Base-by-base conservation (phyloP, 2,797 vertebrate species). In the Protonibea diacanthus region DNA sequence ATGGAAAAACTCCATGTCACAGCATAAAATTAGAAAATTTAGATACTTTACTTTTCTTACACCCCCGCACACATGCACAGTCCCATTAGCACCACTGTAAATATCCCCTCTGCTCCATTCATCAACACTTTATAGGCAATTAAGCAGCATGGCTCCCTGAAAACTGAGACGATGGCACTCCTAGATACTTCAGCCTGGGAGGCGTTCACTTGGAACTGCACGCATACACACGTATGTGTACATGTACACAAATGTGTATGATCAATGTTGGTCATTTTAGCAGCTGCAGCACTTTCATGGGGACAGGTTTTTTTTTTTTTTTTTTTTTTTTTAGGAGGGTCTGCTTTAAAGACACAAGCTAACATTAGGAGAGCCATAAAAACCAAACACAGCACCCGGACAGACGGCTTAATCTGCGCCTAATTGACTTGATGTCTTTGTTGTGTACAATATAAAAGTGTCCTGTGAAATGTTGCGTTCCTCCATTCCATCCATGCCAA, bases 71-170 rank as follows among this genome's bases (percentile, higher is more conserved):
- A 48, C 62, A 40, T 14, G 42, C 47, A 83, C 49, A 64, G 65
- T 77, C 84, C 67, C 83, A 86, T 90, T 88, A 89, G 68, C 78
- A 74, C 59, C 69, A 45, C 78, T 83, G 88, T 91, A 92, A 88
- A 93, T 86, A 86, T 75, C 78, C 86, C 71, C 74, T 25, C 71
- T 61, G 66, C 81, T 89, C 79, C 81, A 81, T 92, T 91, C 86
- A 92, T 93, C 91, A 92, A 83, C 79, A 80, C 88, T 91, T 93
- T 91, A 92, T 90, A 89, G 92, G 86, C 92, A 91, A 93, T 94
- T 92, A 93, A 89, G 83, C 89, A 89, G 89, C 78, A 70, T 21
- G 71, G 69, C 67, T 86, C 58, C 79, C 84, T 58, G 68, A 88
- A 77, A 87, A 59, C 83, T 21, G 60, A 77, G 64, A 78, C 61